Percentiles rank a stretch among this genome's conserved stretches.
phyloP scores from a whole-genome alignment of 2,113 vertebrate species.

The Meles meles region DNA sequence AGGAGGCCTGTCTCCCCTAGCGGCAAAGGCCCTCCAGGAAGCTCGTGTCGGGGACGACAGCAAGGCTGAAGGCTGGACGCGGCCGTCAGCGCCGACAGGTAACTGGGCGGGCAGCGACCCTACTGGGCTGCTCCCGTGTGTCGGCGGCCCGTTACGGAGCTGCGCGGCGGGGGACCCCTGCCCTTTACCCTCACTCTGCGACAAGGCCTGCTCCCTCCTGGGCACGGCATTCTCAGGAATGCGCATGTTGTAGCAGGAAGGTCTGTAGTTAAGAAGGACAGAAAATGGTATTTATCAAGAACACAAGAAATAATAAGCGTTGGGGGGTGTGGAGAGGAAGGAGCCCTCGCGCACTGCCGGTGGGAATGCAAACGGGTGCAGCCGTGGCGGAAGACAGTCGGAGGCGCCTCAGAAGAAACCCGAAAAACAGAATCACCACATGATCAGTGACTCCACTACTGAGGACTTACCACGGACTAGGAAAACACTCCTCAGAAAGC shows the following conservation, averaged over 20 bases:
- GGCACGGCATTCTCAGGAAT: not conserved
- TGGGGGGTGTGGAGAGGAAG: not conserved
- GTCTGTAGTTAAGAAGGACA: not conserved
- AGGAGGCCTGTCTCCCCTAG: not conserved
- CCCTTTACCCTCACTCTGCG: not conserved
- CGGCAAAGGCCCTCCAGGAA: not conserved
- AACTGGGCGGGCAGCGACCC: rapidly evolving
- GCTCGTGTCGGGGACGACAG: not conserved
- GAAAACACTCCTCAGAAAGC: not conserved
- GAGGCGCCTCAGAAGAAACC: not conserved
- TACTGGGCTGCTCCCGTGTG: not conserved
- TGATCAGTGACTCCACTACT: not conserved
- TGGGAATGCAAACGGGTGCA: not conserved
- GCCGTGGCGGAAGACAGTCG: not conserved
- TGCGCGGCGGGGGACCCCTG: not conserved
- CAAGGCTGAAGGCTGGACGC: not conserved
- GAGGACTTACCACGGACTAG: not conserved
- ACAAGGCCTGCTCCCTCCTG: not conserved
- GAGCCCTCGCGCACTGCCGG: not conserved
- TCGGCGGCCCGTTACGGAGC: not conserved
- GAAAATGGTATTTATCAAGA: not conserved
- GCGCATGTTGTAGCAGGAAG: not conserved
- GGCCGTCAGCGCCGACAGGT: too few relatives aligned
- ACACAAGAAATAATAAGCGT: not conserved
- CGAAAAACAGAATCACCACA: not conserved